Evolutionary conservation across 2,797 vertebrate genomes (phyloP), one percentile per base, ranked within the genome.

Genomic region (Momotus momota): DNA sequence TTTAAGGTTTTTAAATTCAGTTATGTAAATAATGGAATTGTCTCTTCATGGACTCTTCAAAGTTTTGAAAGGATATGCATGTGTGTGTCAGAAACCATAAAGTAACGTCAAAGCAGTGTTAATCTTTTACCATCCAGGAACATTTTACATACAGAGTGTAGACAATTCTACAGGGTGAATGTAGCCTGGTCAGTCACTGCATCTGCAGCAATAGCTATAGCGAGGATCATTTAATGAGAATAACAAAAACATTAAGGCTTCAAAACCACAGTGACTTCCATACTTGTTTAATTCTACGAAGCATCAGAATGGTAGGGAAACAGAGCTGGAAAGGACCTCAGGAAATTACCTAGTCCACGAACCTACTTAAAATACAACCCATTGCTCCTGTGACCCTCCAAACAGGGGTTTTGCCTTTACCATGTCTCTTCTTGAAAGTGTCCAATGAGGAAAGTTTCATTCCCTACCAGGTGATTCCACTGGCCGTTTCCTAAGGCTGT

Each of bases 21-120:
- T 48, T 79, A 13, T 52, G n/a, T 95, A 90, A 96, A 86, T 94
- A 95, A 91, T 86, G 43, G 43, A 94, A 72, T 81, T 86, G 46
- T 69, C 54, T 91, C 57, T 81, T 80, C 2, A 2, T 35, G 69
- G 26, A 81, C 22, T 45, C 26, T 71, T 48, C 80, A 72, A 71
- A 79, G 16, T 93, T 95, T 94, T 88, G 69, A 84, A 95, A 91
- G 80, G 58, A 31, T 86, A 65, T 86, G 90, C 81, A 69, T 78
- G 43, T 65, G 14, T 64, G 43, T 58, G 54, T 81, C 85, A 79
- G 72, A 81, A 92, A 29, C 70, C 70, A 86, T 66, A 86, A 94
- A 88, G 64, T 75, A 88, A 86, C 80, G 81, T 81, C 54, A 84
- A 86, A 94, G 54, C 31, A 38, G 40, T n/a, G 55, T 93, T 88